Conservation (phyloP, 2,113 vertebrate species). For the Stomatorhinus ivindoensis region DNA sequence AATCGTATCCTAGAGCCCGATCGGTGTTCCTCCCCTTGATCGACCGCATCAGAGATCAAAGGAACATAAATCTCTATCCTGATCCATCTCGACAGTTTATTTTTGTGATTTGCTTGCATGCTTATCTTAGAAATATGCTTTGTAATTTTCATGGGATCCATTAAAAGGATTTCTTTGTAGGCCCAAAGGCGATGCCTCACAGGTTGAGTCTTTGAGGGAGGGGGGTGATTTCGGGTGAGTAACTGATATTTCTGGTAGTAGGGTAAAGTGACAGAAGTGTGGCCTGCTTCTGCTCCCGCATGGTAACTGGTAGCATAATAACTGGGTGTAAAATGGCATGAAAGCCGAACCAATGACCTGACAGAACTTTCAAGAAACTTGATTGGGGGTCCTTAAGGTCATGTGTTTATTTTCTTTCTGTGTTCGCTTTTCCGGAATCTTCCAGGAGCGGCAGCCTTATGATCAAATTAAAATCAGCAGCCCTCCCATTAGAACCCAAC, state of each 20-base stretch:
- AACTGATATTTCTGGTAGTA: background rate
- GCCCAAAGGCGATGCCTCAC: background rate
- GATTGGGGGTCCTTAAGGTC: background rate
- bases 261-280: background rate
- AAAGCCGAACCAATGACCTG: background rate
- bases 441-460: background rate
- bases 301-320: background rate
- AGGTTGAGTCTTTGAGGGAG: background rate
- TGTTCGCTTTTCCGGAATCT: background rate
- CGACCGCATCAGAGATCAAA: background rate
- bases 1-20: background rate
- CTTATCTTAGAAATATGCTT: conserved; percentile 2
- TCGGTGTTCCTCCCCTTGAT: background rate
- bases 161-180: background rate
- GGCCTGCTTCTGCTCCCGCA: background rate
- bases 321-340: background rate
- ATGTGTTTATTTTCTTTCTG: background rate
- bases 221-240: background rate
- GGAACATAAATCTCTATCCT: background rate
- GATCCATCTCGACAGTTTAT: background rate
- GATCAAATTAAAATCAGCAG: conserved; percentile 1
- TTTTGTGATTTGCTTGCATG: background rate
- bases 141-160: background rate
- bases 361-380: background rate
- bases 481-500: background rate